Percentiles rank a stretch among this genome's conserved stretches.
phyloP scores from a whole-genome alignment of 2,113 vertebrate genomes.

The Nibea albiflora region DNA sequence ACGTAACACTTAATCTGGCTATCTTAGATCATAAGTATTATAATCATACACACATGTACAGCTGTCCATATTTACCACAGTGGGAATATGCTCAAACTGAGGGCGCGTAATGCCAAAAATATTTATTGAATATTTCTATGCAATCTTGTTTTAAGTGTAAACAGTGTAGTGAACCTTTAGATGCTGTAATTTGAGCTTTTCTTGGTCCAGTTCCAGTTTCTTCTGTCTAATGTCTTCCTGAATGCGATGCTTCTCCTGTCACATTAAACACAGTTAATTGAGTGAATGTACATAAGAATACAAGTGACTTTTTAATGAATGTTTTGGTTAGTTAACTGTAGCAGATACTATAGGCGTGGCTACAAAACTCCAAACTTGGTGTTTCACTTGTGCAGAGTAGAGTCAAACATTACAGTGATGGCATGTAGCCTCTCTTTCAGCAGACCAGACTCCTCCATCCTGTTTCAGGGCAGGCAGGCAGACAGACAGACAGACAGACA shows the following conservation, averaged over 20 bases:
- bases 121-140: too few species aligned
- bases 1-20: too few species aligned
- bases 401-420: conserved; percentile 62
- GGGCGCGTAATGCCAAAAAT: too few species aligned
- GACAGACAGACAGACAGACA: not conserved
- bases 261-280: not conserved
- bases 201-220: conserved; percentile 70
- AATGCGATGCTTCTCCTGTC: conserved; percentile 66
- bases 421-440: conserved; percentile 64
- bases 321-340: not conserved
- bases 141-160: too few species aligned
- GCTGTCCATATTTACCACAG: too few species aligned
- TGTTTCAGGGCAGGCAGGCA: conserved; percentile 7
- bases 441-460: conserved; percentile 66
- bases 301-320: not conserved
- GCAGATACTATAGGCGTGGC: not conserved
- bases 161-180: conserved; percentile 53
- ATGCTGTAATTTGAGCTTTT: conserved; percentile 66
- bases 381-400: not conserved
- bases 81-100: too few species aligned
- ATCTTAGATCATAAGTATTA: too few species aligned
- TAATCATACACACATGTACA: too few species aligned
- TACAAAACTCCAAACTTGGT: not conserved
- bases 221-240: conserved; percentile 66
- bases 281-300: not conserved